These are phyloP conservation scores for Dryobates pubescens DNA, from an alignment of 2,797 vertebrate species.

Conservation along the genomic window DNA sequence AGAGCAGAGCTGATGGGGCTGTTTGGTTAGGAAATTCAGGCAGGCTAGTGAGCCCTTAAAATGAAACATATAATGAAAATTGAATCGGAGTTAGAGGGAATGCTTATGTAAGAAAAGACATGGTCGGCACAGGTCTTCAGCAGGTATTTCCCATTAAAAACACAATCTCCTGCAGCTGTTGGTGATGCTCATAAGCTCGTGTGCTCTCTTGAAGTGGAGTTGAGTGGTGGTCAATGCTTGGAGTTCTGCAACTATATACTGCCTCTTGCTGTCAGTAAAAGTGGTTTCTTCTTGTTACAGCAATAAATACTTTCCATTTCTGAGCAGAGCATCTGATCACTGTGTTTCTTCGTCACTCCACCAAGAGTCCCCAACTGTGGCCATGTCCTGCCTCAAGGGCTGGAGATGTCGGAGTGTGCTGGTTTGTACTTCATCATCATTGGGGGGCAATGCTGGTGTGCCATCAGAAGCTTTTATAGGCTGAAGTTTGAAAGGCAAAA, in stretches of 20 bases:
- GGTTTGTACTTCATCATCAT: background rate
- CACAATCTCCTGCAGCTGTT: background rate
- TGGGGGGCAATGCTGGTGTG: background rate
- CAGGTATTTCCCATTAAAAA: background rate
- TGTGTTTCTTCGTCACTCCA: background rate
- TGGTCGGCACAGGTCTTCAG: background rate
- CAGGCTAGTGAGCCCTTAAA: background rate
- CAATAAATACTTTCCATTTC: background rate
- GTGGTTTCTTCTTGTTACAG: background rate
- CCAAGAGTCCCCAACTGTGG: background rate
- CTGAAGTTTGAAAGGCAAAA: background rate
- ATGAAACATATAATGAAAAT: background rate
- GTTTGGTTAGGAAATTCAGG: background rate
- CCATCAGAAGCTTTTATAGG: background rate
- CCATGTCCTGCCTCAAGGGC: background rate
- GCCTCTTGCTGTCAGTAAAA: background rate
- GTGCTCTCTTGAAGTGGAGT: background rate
- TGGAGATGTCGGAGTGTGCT: fast-evolving
- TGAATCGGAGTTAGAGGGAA: background rate
- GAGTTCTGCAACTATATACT: background rate
- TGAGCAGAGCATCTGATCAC: background rate
- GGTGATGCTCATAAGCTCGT: background rate
- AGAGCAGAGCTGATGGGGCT: background rate
- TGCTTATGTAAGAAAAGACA: background rate
- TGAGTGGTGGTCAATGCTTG: fast-evolving